Conservation (phyloP, 2,888 invertebrate genomes). For the Drosophila emarginata region DNA sequence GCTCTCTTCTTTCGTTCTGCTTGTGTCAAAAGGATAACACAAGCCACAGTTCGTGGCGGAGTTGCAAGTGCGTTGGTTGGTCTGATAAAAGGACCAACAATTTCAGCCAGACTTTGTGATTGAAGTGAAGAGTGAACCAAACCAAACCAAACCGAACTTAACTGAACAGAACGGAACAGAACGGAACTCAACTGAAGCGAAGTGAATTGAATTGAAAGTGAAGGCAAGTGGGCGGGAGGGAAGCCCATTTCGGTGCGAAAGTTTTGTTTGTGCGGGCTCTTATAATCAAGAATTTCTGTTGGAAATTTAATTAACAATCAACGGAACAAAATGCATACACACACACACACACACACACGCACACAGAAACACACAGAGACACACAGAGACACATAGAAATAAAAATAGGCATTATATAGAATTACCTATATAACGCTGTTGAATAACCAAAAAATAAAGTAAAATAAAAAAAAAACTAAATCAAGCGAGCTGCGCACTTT, state of each 20-base stretch:
- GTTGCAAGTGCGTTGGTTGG: constrained; percentile 75
- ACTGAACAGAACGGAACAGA: not conserved
- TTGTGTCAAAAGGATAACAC: constrained; percentile 47
- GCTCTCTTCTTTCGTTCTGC: constrained; percentile 24
- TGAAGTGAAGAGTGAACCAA: not conserved
- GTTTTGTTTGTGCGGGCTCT: constrained; percentile 31
- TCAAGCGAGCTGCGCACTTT: constrained; percentile 43
- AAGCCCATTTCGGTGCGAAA: constrained; percentile 34
- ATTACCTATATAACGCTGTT: constrained; percentile 36
- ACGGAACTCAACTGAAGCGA: constrained; percentile 1
- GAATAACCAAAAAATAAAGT: constrained; percentile 57
- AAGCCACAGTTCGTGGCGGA: constrained; percentile 74
- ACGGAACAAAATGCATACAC: constrained; percentile 7
- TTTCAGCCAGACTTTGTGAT: not conserved
- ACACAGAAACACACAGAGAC: not conserved
- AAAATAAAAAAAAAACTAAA: constrained; percentile 26
- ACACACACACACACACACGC: not conserved
- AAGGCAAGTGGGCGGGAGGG: constrained; percentile 2
- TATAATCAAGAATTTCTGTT: constrained; percentile 30
- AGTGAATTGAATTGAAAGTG: constrained; percentile 4
- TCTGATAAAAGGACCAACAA: constrained; percentile 25
- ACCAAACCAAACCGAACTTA: not conserved
- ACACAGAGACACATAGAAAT: not conserved
- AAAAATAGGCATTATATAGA: not conserved
- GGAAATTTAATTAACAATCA: constrained; percentile 44